Evolutionary conservation across 2,113 vertebrate species (phyloP).

Genomic region (Hymenochirus boettgeri): DNA sequence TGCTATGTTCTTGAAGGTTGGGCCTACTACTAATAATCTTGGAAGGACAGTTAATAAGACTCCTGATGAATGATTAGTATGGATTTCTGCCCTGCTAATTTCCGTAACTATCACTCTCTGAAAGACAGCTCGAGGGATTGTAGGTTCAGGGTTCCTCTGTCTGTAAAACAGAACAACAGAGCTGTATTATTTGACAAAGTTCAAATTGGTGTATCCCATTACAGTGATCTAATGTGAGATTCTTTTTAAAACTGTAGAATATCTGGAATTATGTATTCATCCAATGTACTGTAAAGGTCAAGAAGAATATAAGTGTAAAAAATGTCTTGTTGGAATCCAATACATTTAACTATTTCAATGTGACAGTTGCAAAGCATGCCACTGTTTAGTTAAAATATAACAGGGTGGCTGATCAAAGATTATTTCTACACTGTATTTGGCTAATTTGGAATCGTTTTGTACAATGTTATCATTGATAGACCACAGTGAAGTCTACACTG

Average conservation of each 20-base stretch:
- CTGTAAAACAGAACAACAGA: constrained; percentile 74
- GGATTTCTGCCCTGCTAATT: constrained; percentile 96
- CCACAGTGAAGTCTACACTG: too few species aligned
- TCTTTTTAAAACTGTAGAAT: constrained; percentile 52
- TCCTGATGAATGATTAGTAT: constrained; percentile 85
- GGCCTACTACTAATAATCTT: constrained; percentile 66
- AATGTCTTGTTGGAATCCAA: not conserved
- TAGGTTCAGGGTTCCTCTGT: constrained; percentile 67
- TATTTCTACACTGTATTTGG: too few species aligned
- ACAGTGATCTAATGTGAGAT: constrained; percentile 53
- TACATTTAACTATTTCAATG: not conserved
- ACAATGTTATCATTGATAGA: too few species aligned
- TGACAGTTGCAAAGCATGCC: too few species aligned
- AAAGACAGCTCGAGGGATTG: constrained; percentile 90
- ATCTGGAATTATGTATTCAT: constrained; percentile 50
- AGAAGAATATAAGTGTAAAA: not conserved
- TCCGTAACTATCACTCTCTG: constrained; percentile 97
- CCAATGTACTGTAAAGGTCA: constrained; percentile 33
- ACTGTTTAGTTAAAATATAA: too few species aligned
- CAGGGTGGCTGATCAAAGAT: too few species aligned
- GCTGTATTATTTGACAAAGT: constrained; percentile 75
- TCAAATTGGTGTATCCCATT: constrained; percentile 57
- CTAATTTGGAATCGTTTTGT: too few species aligned
- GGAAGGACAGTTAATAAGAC: constrained; percentile 88
- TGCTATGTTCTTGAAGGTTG: constrained; percentile 47